Conservation (phyloP, 2,113 vertebrate species). For the Brachionichthys hirsutus region DNA sequence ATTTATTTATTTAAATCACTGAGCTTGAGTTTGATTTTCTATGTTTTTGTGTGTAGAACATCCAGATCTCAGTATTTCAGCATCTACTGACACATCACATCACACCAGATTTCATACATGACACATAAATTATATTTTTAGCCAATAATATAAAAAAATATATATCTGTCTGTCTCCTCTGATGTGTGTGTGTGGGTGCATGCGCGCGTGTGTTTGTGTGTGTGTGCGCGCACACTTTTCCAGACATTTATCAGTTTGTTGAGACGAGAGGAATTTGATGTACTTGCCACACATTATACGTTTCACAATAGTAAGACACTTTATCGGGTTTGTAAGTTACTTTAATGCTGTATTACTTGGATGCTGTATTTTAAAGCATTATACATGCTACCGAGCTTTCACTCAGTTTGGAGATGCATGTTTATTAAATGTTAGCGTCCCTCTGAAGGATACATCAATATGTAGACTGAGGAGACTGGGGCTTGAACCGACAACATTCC, state of each 20-base stretch:
- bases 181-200: too few species aligned
- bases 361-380: neutral
- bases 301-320: slow-evolving; percentile 3
- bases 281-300: slow-evolving; percentile 2
- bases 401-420: slow-evolving; percentile 1
- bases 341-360: neutral
- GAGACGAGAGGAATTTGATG: slow-evolving; percentile 7
- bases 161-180: too few species aligned
- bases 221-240: neutral
- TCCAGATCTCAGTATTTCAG: too few species aligned
- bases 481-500: too few species aligned
- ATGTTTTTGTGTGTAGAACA: too few species aligned
- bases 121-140: too few species aligned
- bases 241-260: slow-evolving; percentile 28
- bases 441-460: neutral
- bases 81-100: too few species aligned
- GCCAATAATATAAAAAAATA: too few species aligned
- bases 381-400: neutral
- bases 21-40: too few species aligned
- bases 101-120: too few species aligned
- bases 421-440: neutral
- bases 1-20: too few species aligned
- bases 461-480: too few species aligned
- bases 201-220: neutral
- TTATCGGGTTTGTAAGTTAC: neutral